phyloP scores from a whole-genome alignment of 2,797 vertebrate genomes.

The Pangasius sanitwongsei region DNA sequence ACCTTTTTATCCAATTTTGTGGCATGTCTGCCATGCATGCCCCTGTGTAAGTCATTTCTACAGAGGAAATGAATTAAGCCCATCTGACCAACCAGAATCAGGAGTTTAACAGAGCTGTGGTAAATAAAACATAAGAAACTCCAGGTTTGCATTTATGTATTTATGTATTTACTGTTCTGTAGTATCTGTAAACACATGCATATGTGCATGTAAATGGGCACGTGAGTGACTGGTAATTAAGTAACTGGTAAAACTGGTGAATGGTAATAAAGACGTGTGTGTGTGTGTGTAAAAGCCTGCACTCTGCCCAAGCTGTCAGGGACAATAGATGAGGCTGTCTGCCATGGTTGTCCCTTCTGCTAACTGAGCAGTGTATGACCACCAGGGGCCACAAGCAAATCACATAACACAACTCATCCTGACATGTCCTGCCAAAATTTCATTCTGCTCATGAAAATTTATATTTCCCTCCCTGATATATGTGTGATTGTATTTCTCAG shows the following conservation, averaged over 20 bases:
- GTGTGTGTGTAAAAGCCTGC: neutral
- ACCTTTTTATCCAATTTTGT: neutral
- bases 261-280: slow-evolving; percentile 16
- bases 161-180: neutral
- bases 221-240: neutral
- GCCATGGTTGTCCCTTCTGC: slow-evolving; percentile 42
- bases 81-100: neutral
- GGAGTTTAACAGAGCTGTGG: too few relatives aligned
- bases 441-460: slow-evolving; percentile 68
- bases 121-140: neutral
- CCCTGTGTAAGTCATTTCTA: neutral
- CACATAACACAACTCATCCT: slow-evolving; percentile 62
- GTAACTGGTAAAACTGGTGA: too few relatives aligned
- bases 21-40: neutral
- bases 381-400: slow-evolving; percentile 61
- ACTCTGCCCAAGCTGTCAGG: slow-evolving; percentile 39
- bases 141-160: neutral
- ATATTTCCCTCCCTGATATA: slow-evolving; percentile 57
- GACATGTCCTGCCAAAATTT: slow-evolving; percentile 58
- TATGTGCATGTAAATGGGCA: slow-evolving; percentile 6
- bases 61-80: neutral
- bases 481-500: slow-evolving; percentile 27
- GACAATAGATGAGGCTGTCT: slow-evolving; percentile 53
- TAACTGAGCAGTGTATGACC: slow-evolving; percentile 46
- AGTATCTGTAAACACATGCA: slow-evolving; percentile 19